Percentiles rank a stretch among this genome's conserved stretches.
phyloP scores from a whole-genome alignment of 2,888 invertebrate genomes.

The Agrilus biguttatus region DNA sequence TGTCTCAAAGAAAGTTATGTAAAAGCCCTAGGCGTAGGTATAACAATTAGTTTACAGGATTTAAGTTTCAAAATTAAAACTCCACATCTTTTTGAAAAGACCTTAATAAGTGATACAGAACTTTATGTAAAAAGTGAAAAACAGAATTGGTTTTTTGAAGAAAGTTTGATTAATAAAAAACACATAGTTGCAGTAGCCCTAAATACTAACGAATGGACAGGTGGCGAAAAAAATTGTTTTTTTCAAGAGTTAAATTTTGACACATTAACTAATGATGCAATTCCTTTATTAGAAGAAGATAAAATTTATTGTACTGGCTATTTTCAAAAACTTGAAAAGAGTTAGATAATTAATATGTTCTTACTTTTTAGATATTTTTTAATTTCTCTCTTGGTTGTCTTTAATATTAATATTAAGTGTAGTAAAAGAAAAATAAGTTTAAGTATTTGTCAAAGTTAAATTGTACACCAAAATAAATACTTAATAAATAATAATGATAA shows the following conservation, averaged over 20 bases:
- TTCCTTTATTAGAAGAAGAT: constrained; percentile 38
- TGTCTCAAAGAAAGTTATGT: constrained; percentile 89
- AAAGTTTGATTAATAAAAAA: constrained; percentile 56
- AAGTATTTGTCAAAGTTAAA: too few relatives aligned
- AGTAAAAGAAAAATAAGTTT: too few relatives aligned
- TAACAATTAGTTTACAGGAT: constrained; percentile 59
- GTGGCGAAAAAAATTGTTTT: constrained; percentile 13
- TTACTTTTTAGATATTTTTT: too few relatives aligned
- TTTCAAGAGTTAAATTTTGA: constrained; percentile 45
- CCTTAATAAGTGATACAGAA: constrained; percentile 46
- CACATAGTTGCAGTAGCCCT: constrained; percentile 71
- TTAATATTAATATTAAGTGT: too few relatives aligned
- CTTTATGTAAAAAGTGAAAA: constrained; percentile 45
- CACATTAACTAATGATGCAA: constrained; percentile 42
- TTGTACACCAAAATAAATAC: too few relatives aligned
- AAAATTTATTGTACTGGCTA: constrained; percentile 39
- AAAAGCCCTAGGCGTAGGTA: constrained; percentile 79
- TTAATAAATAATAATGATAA: too few relatives aligned
- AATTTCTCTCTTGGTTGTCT: too few relatives aligned
- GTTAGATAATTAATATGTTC: background rate
- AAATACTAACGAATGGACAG: constrained; percentile 16
- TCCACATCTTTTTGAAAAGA: constrained; percentile 30
- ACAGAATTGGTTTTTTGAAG: constrained; percentile 69
- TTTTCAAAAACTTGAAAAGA: constrained; percentile 38
- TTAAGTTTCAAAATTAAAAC: constrained; percentile 61